Base-by-base conservation (phyloP, 1,140 invertebrate genomes). In the Anastrepha ludens region DNA sequence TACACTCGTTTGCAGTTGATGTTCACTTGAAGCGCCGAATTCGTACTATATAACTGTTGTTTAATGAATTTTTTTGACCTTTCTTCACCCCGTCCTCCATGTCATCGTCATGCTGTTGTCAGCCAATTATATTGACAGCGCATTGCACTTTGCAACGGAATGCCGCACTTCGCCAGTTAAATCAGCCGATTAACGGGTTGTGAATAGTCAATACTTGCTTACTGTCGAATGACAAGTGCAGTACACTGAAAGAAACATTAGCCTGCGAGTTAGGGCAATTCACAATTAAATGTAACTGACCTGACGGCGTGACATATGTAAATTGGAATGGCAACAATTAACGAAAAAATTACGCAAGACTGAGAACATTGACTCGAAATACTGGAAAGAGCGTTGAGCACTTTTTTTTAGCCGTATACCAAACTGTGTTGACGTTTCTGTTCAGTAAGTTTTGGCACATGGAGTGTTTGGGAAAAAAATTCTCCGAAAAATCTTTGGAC, bases 211-310 rank as follows among this genome's bases (percentile, higher is more conserved):
- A 20, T 41, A 67, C 64, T 9, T 8, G 29, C 64, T 67, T 67
- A 39, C 67, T 17, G 15, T 2, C 13, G 41, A 74, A 74, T 74
- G 41, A 47, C 41, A 74, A 74, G 15, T 74, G 67, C 67, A 74
- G 39, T 74, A 74, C 67, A 81, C 74, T 81, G 74, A 55, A n/a
- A 55, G 74, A 50, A 81, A 55, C 7, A 55, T 29, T 29, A 29
- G 29, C 29, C 29, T 29, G 29, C 29, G 1, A 29, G 1, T 29
- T 29, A 29, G 29, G 29, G 29, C 29, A 29, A 29, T 29, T 29
- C 29, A 29, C 29, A 29, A 29, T 29, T 29, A 29, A 29, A 29
- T 29, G 29, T 29, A 29, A 29, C 29, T 29, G 29, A 1, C 29
- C 29, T 29, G 29, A 29, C 29, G 0, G 0, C 29, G 29, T 29